These are phyloP conservation scores for Amiota minor DNA, from an alignment of 2,888 invertebrate species.

Conservation along the genomic window DNA sequence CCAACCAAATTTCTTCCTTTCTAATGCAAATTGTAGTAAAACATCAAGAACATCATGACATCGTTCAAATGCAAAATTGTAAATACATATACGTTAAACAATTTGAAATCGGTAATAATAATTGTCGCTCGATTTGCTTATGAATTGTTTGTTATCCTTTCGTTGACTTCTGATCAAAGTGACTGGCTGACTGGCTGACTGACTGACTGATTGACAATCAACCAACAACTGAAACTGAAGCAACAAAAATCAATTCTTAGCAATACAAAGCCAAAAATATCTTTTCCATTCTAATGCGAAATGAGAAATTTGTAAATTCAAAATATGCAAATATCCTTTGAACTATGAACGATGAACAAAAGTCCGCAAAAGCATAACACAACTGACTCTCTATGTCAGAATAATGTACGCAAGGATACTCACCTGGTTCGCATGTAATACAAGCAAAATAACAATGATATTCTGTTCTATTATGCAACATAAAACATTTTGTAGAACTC, in stretches of 20 bases:
- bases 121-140: slow-evolving; percentile 44
- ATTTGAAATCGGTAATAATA: slow-evolving; percentile 43
- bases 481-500: slow-evolving; percentile 25
- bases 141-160: slow-evolving; percentile 41
- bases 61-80: slow-evolving; percentile 13
- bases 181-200: slow-evolving; percentile 14
- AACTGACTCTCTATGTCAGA: slow-evolving; percentile 19
- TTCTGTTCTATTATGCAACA: not conserved
- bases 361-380: slow-evolving; percentile 37
- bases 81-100: slow-evolving; percentile 26
- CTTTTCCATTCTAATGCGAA: slow-evolving; percentile 33
- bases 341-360: slow-evolving; percentile 28
- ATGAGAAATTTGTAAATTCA: slow-evolving; percentile 45
- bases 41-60: slow-evolving; percentile 3
- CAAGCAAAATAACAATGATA: no score
- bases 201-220: slow-evolving; percentile 11
- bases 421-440: not conserved
- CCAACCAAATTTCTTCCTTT: slow-evolving; percentile 23
- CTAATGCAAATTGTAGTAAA: slow-evolving; percentile 43
- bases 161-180: slow-evolving; percentile 22
- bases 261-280: slow-evolving; percentile 45
- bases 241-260: no score
- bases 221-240: slow-evolving; percentile 46
- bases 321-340: slow-evolving; percentile 45
- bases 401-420: slow-evolving; percentile 37